Evolutionary conservation across 2,888 invertebrate species (phyloP).

Genomic region (Pachymerium ferrugineum): DNA sequence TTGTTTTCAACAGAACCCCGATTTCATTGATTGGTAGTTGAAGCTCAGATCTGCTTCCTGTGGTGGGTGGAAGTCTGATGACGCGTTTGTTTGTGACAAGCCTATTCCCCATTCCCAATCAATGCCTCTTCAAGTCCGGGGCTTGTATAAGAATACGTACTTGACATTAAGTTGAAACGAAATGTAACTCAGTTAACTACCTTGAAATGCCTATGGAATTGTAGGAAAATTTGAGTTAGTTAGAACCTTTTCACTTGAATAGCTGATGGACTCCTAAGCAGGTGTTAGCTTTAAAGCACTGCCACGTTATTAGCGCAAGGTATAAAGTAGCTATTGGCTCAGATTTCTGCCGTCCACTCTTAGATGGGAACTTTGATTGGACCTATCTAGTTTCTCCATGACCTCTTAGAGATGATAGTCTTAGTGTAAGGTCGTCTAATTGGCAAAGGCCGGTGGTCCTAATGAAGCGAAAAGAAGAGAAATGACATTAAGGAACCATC

Average conservation of each 20-base stretch:
- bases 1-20: conserved; percentile 1
- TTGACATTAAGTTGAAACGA: neutral
- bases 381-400: conserved; percentile 18
- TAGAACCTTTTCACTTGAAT: neutral
- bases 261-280: too few relatives aligned
- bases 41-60: neutral
- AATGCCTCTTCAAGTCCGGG: neutral
- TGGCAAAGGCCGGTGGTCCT: conserved; percentile 20
- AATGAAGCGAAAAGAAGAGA: conserved; percentile 27
- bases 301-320: neutral
- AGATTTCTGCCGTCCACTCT: conserved; percentile 20
- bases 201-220: too few relatives aligned
- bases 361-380: conserved; percentile 25
- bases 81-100: conserved; percentile 10
- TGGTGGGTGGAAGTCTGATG: neutral
- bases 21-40: conserved; percentile 22
- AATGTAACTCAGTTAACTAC: too few relatives aligned
- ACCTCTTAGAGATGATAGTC: conserved; percentile 25
- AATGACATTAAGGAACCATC: conserved; percentile 25
- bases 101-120: neutral
- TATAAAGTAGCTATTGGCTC: conserved; percentile 7
- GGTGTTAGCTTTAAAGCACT: neutral
- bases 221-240: neutral
- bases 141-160: neutral
- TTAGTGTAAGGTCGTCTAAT: conserved; percentile 27